Conservation (phyloP, 92 coral and sea anemone genomes). For the Porites rus region DNA sequence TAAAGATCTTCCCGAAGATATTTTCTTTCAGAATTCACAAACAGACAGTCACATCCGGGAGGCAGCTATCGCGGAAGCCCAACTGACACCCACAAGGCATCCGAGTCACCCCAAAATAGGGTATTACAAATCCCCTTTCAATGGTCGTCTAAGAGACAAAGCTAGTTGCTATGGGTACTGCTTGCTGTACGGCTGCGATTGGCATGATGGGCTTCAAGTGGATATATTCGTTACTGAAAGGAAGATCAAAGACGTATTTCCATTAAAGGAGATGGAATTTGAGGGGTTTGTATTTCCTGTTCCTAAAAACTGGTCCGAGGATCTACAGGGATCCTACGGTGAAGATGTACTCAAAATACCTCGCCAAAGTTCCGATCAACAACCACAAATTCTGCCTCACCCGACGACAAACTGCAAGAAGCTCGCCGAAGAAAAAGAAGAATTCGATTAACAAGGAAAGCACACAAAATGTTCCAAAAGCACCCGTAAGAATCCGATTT, state of each 20-base stretch:
- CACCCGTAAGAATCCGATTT: too few relatives aligned
- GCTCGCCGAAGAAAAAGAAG: neutral
- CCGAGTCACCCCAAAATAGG: slow-evolving; percentile 52
- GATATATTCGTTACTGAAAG: slow-evolving; percentile 66
- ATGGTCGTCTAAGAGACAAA: slow-evolving; percentile 66
- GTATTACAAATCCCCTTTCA: slow-evolving; percentile 30
- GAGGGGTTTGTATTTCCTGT: slow-evolving; percentile 75
- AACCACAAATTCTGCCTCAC: slow-evolving; percentile 48
- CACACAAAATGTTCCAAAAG: neutral
- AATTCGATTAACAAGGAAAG: neutral
- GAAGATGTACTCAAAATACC: slow-evolving; percentile 40
- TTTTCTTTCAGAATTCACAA: slow-evolving; percentile 66
- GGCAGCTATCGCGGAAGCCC: neutral
- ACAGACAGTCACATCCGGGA: slow-evolving; percentile 44
- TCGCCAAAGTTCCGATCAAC: neutral
- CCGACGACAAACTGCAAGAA: slow-evolving; percentile 61
- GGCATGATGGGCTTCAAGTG: slow-evolving; percentile 80
- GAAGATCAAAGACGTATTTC: slow-evolving; percentile 30
- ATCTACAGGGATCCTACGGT: slow-evolving; percentile 34
- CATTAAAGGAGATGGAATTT: slow-evolving; percentile 59
- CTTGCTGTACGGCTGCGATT: slow-evolving; percentile 49
- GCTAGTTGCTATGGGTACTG: slow-evolving; percentile 67
- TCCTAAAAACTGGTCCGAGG: slow-evolving; percentile 61
- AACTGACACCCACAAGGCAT: neutral
- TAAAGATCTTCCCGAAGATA: slow-evolving; percentile 58